Conservation (phyloP, 2,797 vertebrate genomes). For the Poeciliopsis turneri region DNA sequence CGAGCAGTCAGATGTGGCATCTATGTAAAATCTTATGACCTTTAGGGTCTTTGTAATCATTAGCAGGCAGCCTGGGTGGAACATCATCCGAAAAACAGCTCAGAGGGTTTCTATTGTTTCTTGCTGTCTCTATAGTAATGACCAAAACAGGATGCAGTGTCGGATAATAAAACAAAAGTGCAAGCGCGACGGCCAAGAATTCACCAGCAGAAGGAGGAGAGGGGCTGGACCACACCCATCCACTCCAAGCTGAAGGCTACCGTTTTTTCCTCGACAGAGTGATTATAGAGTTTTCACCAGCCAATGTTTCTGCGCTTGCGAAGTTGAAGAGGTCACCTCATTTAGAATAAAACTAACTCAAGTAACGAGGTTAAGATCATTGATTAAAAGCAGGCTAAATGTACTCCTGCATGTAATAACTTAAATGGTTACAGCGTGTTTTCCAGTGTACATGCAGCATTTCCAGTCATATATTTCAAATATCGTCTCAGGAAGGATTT, state of each 20-base stretch:
- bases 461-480: constrained; percentile 10
- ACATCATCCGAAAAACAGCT: constrained; percentile 61
- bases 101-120: constrained; percentile 69
- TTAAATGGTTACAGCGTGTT: not conserved
- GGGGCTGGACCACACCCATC: constrained; percentile 44
- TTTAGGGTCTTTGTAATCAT: not conserved
- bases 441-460: constrained; percentile 17
- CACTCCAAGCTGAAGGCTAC: constrained; percentile 27
- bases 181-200: constrained; percentile 64
- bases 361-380: constrained; percentile 8
- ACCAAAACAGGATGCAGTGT: constrained; percentile 79
- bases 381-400: constrained; percentile 20
- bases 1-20: not conserved
- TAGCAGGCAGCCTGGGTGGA: constrained; percentile 31
- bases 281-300: constrained; percentile 6
- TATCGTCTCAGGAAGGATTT: constrained; percentile 8
- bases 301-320: constrained; percentile 30
- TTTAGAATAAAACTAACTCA: constrained; percentile 13
- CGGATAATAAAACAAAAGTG: constrained; percentile 78
- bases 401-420: constrained; percentile 4
- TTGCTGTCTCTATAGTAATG: constrained; percentile 66
- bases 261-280: constrained; percentile 32
- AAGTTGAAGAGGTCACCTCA: constrained; percentile 22
- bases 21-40: not conserved
- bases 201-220: constrained; percentile 55